Conservation (phyloP, 2,797 vertebrate genomes). For the Hippoglossus hippoglossus region DNA sequence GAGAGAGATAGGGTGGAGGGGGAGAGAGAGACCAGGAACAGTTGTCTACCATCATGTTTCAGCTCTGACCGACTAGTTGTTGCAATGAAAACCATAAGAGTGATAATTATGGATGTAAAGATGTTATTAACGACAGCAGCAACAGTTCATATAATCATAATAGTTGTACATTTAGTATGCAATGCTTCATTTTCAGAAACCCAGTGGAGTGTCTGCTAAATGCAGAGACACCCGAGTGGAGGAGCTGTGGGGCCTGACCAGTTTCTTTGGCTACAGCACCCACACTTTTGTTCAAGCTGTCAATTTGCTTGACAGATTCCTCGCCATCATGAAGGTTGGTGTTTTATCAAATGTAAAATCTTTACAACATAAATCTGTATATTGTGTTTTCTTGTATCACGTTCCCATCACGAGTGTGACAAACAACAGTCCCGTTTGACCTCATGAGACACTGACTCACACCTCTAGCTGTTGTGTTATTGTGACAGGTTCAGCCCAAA, state of each 20-base stretch:
- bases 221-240: slow-evolving; percentile 93
- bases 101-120: too few relatives aligned
- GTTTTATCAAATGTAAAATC: not conserved
- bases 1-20: too few relatives aligned
- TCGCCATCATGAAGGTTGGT: slow-evolving; percentile 95
- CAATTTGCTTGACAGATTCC: slow-evolving; percentile 95
- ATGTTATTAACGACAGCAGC: too few relatives aligned
- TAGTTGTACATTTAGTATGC: not conserved
- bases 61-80: too few relatives aligned
- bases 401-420: not conserved
- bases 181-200: slow-evolving; percentile 79
- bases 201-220: slow-evolving; percentile 89
- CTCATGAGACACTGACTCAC: slow-evolving; percentile 24
- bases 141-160: too few relatives aligned
- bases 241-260: slow-evolving; percentile 95
- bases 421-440: not conserved
- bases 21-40: too few relatives aligned
- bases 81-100: too few relatives aligned
- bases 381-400: not conserved
- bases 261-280: slow-evolving; percentile 95
- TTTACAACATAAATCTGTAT: not conserved
- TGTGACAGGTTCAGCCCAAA: slow-evolving; percentile 92
- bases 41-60: too few relatives aligned
- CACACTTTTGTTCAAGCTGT: slow-evolving; percentile 96
- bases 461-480: slow-evolving; percentile 26